These are phyloP conservation scores for Rachycentron canadum DNA, from an alignment of 2,797 vertebrate species.

Conservation along the genomic window DNA sequence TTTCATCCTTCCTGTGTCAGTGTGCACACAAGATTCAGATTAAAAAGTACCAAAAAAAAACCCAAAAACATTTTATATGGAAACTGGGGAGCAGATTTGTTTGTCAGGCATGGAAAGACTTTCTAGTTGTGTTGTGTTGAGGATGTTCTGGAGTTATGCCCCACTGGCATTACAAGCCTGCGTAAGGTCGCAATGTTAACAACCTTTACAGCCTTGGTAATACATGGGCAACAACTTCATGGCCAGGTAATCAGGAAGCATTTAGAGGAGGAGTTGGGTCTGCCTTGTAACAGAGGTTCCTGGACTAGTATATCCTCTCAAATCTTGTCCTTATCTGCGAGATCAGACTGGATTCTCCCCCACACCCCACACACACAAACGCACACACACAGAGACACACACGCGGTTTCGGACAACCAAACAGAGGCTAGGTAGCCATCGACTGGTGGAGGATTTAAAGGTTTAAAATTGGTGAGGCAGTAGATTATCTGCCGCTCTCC, in stretches of 20 bases:
- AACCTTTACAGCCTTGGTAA: constrained; percentile 60
- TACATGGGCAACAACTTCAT: constrained; percentile 45
- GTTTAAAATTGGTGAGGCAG: constrained; percentile 47
- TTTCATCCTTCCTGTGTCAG: not conserved
- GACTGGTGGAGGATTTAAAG: constrained; percentile 45
- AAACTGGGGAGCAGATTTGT: constrained; percentile 9
- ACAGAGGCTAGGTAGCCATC: constrained; percentile 33
- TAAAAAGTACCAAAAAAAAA: not conserved
- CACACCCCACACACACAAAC: too few relatives aligned
- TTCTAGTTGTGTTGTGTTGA: too few relatives aligned
- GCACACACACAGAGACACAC: too few relatives aligned
- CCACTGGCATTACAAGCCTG: constrained; percentile 44
- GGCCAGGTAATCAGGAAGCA: constrained; percentile 18
- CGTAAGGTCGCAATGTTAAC: constrained; percentile 74
- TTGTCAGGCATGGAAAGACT: not conserved
- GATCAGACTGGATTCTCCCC: constrained; percentile 31
- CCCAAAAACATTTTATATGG: not conserved
- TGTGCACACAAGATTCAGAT: not conserved
- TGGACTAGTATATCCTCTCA: constrained; percentile 28
- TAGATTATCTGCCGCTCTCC: constrained; percentile 58
- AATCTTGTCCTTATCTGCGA: constrained; percentile 37
- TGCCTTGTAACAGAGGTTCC: constrained; percentile 25
- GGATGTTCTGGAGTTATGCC: constrained; percentile 9
- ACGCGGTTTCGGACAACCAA: constrained; percentile 6
- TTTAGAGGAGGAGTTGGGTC: constrained; percentile 4